Evolutionary conservation across 1,140 invertebrate genomes (phyloP).

Genomic region (Leucophenga varia): DNA sequence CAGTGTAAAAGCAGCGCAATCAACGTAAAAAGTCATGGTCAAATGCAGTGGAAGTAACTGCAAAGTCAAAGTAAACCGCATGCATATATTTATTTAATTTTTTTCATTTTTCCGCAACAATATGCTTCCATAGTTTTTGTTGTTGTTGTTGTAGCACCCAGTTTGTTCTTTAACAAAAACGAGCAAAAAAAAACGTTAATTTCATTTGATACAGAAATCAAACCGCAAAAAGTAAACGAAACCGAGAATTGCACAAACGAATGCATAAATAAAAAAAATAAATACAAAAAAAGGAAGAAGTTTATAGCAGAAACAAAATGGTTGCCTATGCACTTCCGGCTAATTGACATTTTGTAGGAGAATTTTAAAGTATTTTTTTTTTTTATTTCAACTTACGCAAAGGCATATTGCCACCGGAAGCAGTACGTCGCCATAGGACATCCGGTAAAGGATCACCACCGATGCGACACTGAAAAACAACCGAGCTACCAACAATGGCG

Average conservation of each 20-base stretch:
- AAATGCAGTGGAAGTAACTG: constrained; percentile 9
- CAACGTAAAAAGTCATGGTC: constrained; percentile 40
- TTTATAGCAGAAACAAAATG: constrained; percentile 22
- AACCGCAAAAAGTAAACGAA: constrained; percentile 13
- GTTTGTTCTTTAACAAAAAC: constrained; percentile 15
- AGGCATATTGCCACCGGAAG: constrained; percentile 71
- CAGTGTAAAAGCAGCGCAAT: no score
- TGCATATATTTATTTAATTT: constrained; percentile 28
- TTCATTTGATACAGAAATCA: constrained; percentile 29
- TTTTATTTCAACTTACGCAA: constrained; percentile 57
- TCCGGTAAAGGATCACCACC: constrained; percentile 76
- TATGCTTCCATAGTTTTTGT: constrained; percentile 12
- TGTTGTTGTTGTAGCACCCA: no score
- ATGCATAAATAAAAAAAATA: constrained; percentile 13
- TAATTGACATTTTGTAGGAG: constrained; percentile 35
- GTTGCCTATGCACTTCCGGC: constrained; percentile 30
- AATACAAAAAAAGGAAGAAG: neutral
- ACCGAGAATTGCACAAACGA: no score
- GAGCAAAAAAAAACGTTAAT: constrained; percentile 42
- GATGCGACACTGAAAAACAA: constrained; percentile 77
- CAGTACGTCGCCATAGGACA: constrained; percentile 71
- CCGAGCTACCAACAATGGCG: constrained; percentile 70
- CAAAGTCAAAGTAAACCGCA: constrained; percentile 45
- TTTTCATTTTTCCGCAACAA: constrained; percentile 5
- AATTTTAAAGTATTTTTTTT: neutral